These are phyloP conservation scores for Virgularia gustaviana DNA, from an alignment of 92 coral and sea anemone species.

Conservation along the genomic window DNA sequence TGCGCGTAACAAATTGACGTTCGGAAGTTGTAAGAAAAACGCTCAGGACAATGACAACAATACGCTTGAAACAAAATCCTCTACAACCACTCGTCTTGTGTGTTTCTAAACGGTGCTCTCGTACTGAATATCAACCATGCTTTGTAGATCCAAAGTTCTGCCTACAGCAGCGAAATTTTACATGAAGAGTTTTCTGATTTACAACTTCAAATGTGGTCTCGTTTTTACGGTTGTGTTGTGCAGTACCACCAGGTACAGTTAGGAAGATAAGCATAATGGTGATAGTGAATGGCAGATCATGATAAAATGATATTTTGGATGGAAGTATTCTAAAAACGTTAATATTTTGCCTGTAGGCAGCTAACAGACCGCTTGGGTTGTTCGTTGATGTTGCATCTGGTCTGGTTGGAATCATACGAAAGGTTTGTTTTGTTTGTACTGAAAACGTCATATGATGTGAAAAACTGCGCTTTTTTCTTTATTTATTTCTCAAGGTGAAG, in stretches of 20 bases:
- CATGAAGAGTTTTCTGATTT: conserved; percentile 80
- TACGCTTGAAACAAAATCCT: too few relatives aligned
- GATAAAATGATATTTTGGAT: background rate
- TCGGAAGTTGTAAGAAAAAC: too few relatives aligned
- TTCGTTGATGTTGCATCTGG: conserved; percentile 72
- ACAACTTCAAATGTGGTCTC: conserved; percentile 92
- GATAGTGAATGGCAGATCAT: background rate
- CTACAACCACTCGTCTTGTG: too few relatives aligned
- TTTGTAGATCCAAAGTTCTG: conserved; percentile 76
- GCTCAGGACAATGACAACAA: too few relatives aligned
- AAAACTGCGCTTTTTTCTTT: too few relatives aligned
- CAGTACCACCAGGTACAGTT: conserved; percentile 98
- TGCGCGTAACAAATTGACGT: too few relatives aligned
- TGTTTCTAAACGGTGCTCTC: too few relatives aligned
- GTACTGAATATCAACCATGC: background rate
- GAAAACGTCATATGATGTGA: too few relatives aligned
- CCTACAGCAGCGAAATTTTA: conserved; percentile 78
- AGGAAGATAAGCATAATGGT: background rate
- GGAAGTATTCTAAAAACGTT: background rate
- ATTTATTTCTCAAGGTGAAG: too few relatives aligned
- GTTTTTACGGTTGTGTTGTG: conserved; percentile 82
- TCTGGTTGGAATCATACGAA: conserved; percentile 70
- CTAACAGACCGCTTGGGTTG: conserved; percentile 77
- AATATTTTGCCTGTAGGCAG: conserved; percentile 52
- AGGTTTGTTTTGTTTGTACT: conserved; percentile 55